phyloP scores from a whole-genome alignment of 1,140 invertebrate species.

The Diorhabda sublineata region DNA sequence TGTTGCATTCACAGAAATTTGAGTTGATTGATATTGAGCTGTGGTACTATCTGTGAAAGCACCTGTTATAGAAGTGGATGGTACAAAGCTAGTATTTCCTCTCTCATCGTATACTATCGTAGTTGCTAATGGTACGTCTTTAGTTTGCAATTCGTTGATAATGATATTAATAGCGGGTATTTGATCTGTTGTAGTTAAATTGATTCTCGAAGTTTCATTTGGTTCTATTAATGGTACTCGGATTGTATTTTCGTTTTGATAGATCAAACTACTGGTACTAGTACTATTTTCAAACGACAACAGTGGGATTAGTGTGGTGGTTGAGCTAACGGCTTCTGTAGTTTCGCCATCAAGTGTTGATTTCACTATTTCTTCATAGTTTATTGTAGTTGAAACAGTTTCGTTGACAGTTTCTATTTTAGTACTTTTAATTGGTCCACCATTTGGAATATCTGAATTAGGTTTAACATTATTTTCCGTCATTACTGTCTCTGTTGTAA shows the following conservation, averaged over 20 bases:
- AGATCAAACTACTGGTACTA: neutral
- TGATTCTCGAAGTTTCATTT: neutral
- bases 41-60: neutral
- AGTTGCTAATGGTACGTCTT: neutral
- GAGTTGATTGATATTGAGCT: neutral
- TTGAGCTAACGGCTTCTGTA: neutral
- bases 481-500: no score
- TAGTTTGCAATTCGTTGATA: slow-evolving; percentile 23
- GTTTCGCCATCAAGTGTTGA: neutral
- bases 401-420: slow-evolving; percentile 7
- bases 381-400: neutral
- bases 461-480: neutral
- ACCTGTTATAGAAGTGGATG: no score
- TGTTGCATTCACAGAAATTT: neutral
- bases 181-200: neutral
- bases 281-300: neutral
- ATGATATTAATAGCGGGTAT: slow-evolving; percentile 27
- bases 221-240: neutral
- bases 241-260: neutral
- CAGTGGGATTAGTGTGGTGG: neutral
- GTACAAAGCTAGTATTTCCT: no score
- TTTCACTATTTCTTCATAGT: neutral
- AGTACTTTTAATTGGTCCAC: neutral
- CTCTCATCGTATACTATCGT: no score
- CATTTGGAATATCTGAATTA: neutral